Evolutionary conservation across 2,797 vertebrate species (phyloP), one percentile per base, ranked within the genome.

Genomic region (Schizothorax lantsangensis): DNA sequence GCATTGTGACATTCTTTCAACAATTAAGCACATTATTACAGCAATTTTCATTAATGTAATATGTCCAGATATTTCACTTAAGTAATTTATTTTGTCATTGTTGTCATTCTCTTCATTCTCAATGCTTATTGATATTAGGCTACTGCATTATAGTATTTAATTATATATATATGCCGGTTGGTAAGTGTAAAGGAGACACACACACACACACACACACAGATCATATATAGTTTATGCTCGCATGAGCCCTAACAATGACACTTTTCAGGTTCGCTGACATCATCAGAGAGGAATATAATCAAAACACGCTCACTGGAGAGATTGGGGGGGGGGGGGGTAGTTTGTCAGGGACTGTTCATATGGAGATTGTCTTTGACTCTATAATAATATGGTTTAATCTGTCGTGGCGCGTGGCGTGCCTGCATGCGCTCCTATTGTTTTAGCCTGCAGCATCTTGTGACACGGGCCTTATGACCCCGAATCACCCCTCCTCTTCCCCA

Each of bases 401-500:
- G 81, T 83, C 0, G 36, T 82, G 71, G 49, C 66, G 81, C 36
- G 66, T 83, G 81, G 85, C 85, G 68, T 54, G 85, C 71, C 19
- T 12, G 69, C 57, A 26, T 12, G 69, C 57, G 8, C 21, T 74
- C 59, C 79, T 49, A 82, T 86, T 86, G 85, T 86, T 77, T 82
- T 36, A 12, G 54, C 15, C 72, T 3, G 5, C 17, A 54, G 80
- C 73, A 36, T 83, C 84, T 79, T 86, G 49, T 83, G 80, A 66
- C 79, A 87, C 45, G 10, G 75, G 45, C 45, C 43, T 73, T 75
- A 64, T 71, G 68, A 72, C 54, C 66, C n/a, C 33, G 10, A 26
- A 49, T 49, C 47, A 59, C 19, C 38, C 36, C 17, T 54, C 69
- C 21, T n/a, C 43, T 66, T 66, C 47, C 43, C 43, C 47, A 21